Base-by-base conservation (phyloP, 2,888 invertebrate genomes). In the Hemithea aestivaria region DNA sequence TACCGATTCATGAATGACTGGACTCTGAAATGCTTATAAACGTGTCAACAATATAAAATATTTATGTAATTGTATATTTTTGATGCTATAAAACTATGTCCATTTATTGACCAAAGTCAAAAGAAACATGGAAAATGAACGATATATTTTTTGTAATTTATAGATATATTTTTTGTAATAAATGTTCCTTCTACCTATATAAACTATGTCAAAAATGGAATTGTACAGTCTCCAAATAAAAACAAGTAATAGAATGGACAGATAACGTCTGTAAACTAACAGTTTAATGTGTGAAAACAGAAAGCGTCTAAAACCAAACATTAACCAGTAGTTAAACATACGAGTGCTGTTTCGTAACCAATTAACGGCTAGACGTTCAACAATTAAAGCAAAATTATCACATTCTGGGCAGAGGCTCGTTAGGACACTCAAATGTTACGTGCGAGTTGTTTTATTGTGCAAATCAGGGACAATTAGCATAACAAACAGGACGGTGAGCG, bases 401-500 rank as follows among this genome's bases (percentile, higher is more conserved):
- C 54, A 56, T 60, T 51, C 45, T 40, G 52, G 44, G 34, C 34
- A 52, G 52, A 61, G 56, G 52, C 64, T 77, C 72, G 73, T 78
- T 79, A 73, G 69, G 61, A 60, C 58, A 57, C 53, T 54, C n/a
- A n/a, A 53, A 60, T 58, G 56, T 56, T 52, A 58, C 58, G 58
- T 59, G 58, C 48, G 56, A 61, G 62, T 62, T 62, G 73, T 81
- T 81, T 82, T 81, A 80, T 78, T 78, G 81, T 80, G 79, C 73
- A 80, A 82, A 80, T 81, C 73, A 75, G 60, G 57, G 51, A 47
- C 73, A 76, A 81, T 81, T 81, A 79, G 71, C 78, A 76, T 78
- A 76, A 75, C 81, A 81, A 81, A 76, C 74, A 72, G 62, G 46
- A 64, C 6, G 20, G 10, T 20, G 10, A 5, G 9, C 2, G 21